Evolutionary conservation across 2,888 invertebrate species (phyloP).

Genomic region (Iselma pallidipennis): DNA sequence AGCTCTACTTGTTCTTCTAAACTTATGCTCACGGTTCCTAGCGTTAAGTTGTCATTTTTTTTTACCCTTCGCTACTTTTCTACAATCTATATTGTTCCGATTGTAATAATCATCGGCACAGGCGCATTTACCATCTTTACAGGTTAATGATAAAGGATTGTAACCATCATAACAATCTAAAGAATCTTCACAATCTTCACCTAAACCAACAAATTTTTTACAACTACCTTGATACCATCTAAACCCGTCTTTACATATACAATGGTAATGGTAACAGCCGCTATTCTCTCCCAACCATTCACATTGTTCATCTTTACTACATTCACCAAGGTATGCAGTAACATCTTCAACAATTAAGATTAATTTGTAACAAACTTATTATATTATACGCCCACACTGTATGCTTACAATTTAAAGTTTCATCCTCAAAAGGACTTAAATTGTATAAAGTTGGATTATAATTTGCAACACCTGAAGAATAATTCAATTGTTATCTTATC

Average conservation of each 20-base stretch:
- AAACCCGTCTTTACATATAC: conserved; percentile 31
- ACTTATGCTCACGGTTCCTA: too few relatives aligned
- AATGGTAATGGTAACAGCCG: conserved; percentile 30
- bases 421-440: background rate
- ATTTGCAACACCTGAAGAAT: background rate
- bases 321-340: conserved; percentile 33
- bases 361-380: background rate
- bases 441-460: background rate
- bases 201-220: conserved; percentile 29
- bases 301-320: conserved; percentile 32
- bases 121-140: conserved; percentile 26
- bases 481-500: conserved; percentile 1
- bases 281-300: conserved; percentile 35
- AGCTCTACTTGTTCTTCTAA: too few relatives aligned
- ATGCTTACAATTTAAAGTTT: background rate
- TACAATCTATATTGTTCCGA: conserved; percentile 34
- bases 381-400: background rate
- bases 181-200: conserved; percentile 24
- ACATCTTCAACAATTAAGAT: conserved; percentile 28
- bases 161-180: conserved; percentile 33
- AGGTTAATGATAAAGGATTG: conserved; percentile 32
- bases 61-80: conserved; percentile 23
- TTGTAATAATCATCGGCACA: conserved; percentile 36
- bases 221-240: conserved; percentile 40
- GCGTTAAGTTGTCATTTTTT: too few relatives aligned